Conservation (phyloP, 2,797 vertebrate genomes). For the Myoxocephalus aenaeus region DNA sequence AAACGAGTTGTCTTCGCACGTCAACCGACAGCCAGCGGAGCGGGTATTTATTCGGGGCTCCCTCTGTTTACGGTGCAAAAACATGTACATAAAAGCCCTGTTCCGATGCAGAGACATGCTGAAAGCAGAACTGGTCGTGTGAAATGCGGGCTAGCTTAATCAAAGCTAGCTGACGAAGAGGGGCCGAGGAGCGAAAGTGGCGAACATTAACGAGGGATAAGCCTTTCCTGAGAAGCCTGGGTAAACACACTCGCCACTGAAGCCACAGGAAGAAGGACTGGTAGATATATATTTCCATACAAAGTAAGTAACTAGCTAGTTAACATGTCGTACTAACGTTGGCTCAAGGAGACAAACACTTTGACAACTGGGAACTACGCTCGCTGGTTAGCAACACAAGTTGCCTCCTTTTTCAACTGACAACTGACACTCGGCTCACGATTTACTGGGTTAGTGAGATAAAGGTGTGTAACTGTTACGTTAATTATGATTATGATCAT, state of each 20-base stretch:
- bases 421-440: not conserved
- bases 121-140: conserved; percentile 78
- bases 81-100: conserved; percentile 77
- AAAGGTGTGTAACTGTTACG: no score
- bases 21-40: conserved; percentile 2
- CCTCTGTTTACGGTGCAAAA: conserved; percentile 49
- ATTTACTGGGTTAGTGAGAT: not conserved
- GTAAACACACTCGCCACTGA: conserved; percentile 38
- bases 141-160: conserved; percentile 78
- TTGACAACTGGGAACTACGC: conserved; percentile 58
- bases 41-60: conserved; percentile 14
- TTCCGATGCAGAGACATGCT: conserved; percentile 75
- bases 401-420: conserved; percentile 17
- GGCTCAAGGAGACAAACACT: conserved; percentile 25
- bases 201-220: conserved; percentile 63
- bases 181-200: conserved; percentile 68
- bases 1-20: conserved; percentile 11
- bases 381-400: conserved; percentile 33
- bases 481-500: no score
- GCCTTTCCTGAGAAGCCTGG: conserved; percentile 46
- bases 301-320: conserved; percentile 61
- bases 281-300: not conserved
- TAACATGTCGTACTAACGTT: not conserved
- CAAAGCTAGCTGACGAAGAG: conserved; percentile 72
- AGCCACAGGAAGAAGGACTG: conserved; percentile 33